phyloP scores from a whole-genome alignment of 2,888 invertebrate species.

The Clunio marinus region DNA sequence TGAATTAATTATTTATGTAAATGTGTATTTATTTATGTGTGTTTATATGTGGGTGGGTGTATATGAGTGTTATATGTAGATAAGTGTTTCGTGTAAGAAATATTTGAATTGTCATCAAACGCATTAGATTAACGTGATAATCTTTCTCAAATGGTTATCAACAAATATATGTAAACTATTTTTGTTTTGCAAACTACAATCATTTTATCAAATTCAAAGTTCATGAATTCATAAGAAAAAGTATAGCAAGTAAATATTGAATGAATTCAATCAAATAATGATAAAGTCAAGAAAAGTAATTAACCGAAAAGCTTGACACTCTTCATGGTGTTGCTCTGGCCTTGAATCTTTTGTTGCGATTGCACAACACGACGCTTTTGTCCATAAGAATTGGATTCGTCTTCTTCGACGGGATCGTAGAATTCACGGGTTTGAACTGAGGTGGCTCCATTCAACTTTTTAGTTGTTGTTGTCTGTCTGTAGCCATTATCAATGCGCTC shows the following conservation, averaged over 20 bases:
- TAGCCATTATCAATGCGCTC: slow-evolving; percentile 32
- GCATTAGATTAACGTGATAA: slow-evolving; percentile 11
- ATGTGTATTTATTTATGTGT: too few species aligned
- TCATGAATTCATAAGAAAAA: background rate
- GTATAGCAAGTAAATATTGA: background rate
- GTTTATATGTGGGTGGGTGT: too few species aligned
- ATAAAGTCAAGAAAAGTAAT: background rate
- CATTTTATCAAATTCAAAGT: background rate
- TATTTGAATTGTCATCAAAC: too few species aligned
- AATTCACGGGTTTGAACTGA: slow-evolving; percentile 28
- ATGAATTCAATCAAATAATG: background rate
- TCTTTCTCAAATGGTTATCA: slow-evolving; percentile 25
- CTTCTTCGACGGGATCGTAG: slow-evolving; percentile 33
- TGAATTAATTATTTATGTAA: too few species aligned
- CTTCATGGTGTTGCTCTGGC: slow-evolving; percentile 33
- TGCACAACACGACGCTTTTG: slow-evolving; percentile 25
- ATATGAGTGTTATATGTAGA: too few species aligned
- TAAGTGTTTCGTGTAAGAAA: too few species aligned
- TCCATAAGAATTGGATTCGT: background rate
- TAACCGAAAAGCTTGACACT: slow-evolving; percentile 36
- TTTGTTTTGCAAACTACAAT: background rate
- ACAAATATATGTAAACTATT: slow-evolving; percentile 18
- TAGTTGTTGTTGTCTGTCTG: slow-evolving; percentile 36
- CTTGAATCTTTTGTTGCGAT: slow-evolving; percentile 26
- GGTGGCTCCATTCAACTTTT: slow-evolving; percentile 34